Percentiles rank a stretch among this genome's conserved stretches.
These are phyloP conservation scores for Bombylius discolor DNA, from an alignment of 2,888 invertebrate genomes.

Conservation along the genomic window DNA sequence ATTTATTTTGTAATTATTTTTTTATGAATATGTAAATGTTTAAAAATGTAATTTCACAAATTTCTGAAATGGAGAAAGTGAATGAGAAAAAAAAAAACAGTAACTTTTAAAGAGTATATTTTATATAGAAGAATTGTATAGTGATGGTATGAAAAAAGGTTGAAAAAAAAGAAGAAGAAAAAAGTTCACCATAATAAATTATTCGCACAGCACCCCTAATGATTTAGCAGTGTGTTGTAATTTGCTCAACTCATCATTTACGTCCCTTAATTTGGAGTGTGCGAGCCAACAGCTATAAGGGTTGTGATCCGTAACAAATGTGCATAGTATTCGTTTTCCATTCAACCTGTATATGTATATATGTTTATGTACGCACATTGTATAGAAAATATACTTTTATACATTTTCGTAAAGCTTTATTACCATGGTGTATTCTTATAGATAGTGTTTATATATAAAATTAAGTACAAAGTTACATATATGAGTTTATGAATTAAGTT, in stretches of 20 bases:
- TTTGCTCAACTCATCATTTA: constrained; percentile 13
- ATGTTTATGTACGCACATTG: neutral
- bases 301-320: constrained; percentile 1
- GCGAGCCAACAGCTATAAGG: constrained; percentile 4
- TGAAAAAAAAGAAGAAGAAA: neutral
- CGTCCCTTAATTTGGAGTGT: constrained; percentile 10
- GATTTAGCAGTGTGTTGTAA: constrained; percentile 13
- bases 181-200: constrained; percentile 7
- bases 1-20: too few species aligned
- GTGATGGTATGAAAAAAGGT: too few species aligned
- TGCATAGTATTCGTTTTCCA: neutral
- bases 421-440: neutral
- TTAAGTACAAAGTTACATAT: neutral
- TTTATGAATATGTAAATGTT: too few species aligned
- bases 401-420: neutral
- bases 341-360: too few species aligned
- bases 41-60: neutral
- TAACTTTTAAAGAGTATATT: too few species aligned
- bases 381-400: neutral
- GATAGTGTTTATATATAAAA: neutral
- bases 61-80: neutral
- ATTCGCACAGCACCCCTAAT: constrained; percentile 12
- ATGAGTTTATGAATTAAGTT: too few species aligned
- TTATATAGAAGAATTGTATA: too few species aligned
- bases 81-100: neutral